phyloP scores from a whole-genome alignment of 92 coral and sea anemone genomes.

The Parazoanthus darwini region DNA sequence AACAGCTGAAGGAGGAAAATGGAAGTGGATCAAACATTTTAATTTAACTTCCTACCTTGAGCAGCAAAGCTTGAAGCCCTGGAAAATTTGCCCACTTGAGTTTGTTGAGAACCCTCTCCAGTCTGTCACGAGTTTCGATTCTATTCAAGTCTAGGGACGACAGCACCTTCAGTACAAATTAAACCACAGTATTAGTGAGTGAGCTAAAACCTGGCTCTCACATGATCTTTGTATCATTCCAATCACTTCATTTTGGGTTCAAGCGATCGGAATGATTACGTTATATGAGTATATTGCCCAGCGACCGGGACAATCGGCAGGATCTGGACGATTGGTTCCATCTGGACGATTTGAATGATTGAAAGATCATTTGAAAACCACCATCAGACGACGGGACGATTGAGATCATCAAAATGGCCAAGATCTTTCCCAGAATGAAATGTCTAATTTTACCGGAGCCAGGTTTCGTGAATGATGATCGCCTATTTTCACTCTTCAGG shows the following conservation, averaged over 20 bases:
- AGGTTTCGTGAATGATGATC: not conserved
- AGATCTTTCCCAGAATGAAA: not conserved
- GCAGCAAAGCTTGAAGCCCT: slow-evolving; percentile 89
- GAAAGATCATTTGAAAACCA: too few relatives aligned
- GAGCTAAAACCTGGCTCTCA: too few relatives aligned
- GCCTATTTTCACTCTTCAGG: too few relatives aligned
- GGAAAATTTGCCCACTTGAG: slow-evolving; percentile 96
- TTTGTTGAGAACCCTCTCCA: slow-evolving; percentile 84
- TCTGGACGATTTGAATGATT: too few relatives aligned
- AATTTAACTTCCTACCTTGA: slow-evolving; percentile 64
- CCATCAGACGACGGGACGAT: too few relatives aligned
- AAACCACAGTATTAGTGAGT: not conserved
- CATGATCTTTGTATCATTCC: too few relatives aligned
- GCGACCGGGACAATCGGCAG: too few relatives aligned
- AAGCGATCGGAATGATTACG: too few relatives aligned
- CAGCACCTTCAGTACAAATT: slow-evolving; percentile 65
- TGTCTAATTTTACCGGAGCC: not conserved
- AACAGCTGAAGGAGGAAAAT: not conserved
- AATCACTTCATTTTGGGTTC: too few relatives aligned
- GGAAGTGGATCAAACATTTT: not conserved
- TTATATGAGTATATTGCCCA: too few relatives aligned
- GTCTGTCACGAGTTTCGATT: slow-evolving; percentile 78
- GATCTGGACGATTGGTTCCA: too few relatives aligned
- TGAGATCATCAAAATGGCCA: too few relatives aligned
- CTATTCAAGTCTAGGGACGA: slow-evolving; percentile 81